Evolutionary conservation across 1,140 invertebrate species (phyloP).

Genomic region (Tribolium castaneum): DNA sequence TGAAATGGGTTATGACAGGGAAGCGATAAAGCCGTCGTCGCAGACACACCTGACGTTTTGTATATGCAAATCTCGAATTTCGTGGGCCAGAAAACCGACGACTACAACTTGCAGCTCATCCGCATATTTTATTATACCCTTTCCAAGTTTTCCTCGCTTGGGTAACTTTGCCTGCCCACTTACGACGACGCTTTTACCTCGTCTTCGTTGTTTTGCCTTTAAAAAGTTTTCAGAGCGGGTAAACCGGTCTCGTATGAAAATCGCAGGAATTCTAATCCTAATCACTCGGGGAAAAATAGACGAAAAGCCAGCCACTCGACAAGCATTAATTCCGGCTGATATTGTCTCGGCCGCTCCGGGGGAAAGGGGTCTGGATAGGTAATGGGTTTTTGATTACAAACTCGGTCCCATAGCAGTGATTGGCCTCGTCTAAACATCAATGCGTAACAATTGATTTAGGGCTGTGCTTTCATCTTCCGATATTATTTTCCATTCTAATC

Average conservation of each 20-base stretch:
- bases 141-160: constrained; percentile 46
- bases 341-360: constrained; percentile 39
- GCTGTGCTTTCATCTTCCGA: constrained; percentile 41
- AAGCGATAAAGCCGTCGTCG: constrained; percentile 49
- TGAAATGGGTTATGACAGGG: constrained; percentile 18
- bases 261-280: background rate
- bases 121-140: constrained; percentile 49
- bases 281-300: background rate
- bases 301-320: no score
- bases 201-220: constrained; percentile 21
- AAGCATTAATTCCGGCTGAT: constrained; percentile 44
- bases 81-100: constrained; percentile 45
- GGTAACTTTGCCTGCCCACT: constrained; percentile 41
- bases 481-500: constrained; percentile 41
- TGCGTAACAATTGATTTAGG: constrained; percentile 45
- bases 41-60: constrained; percentile 50
- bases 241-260: background rate
- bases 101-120: constrained; percentile 49
- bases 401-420: constrained; percentile 35
- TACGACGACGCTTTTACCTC: constrained; percentile 7
- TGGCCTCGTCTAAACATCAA: constrained; percentile 38
- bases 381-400: constrained; percentile 54
- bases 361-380: constrained; percentile 40
- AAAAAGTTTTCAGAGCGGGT: constrained; percentile 3
- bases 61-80: constrained; percentile 49